A percentile compares a stretch with the other conserved stretches of the same genome.
phyloP scores from a whole-genome alignment of 2,888 invertebrate species.

The Nemotelus nigrinus region DNA sequence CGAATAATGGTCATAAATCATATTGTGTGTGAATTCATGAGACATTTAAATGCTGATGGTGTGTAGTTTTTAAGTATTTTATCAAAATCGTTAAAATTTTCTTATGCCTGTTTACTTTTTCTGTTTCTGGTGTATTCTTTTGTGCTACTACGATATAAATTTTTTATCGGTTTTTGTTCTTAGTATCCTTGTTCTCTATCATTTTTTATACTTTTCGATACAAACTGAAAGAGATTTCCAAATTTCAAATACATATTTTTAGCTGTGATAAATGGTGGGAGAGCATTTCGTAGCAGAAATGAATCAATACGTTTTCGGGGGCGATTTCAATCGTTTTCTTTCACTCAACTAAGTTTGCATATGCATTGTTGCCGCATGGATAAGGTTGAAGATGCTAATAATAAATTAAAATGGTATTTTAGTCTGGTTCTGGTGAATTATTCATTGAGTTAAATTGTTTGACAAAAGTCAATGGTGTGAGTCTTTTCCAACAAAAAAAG shows the following conservation, averaged over 20 bases:
- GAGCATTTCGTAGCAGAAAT: no score
- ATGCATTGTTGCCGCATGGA: neutral
- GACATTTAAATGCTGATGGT: constrained; percentile 55
- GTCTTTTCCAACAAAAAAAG: no score
- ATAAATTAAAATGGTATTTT: constrained; percentile 10
- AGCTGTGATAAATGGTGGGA: no score
- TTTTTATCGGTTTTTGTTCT: constrained; percentile 23
- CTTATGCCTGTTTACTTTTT: neutral
- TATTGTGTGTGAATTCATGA: constrained; percentile 49
- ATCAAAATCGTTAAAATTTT: neutral
- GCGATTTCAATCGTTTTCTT: no score
- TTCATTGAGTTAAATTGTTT: neutral
- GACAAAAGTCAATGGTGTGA: constrained; percentile 1
- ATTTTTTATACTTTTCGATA: no score
- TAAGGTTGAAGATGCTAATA: constrained; percentile 1
- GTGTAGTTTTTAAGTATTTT: constrained; percentile 37
- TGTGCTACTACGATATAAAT: constrained; percentile 19
- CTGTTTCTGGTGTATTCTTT: constrained; percentile 6
- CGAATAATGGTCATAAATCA: constrained; percentile 48
- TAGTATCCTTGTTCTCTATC: no score
- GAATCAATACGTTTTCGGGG: no score
- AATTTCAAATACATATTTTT: no score
- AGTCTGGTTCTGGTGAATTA: constrained; percentile 9
- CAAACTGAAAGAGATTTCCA: no score
- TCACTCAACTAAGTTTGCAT: neutral